A percentile compares a stretch with the other conserved stretches of the same genome.
These are phyloP conservation scores for Halcyon chelicuti DNA, from an alignment of 2,797 vertebrate species.

Conservation along the genomic window DNA sequence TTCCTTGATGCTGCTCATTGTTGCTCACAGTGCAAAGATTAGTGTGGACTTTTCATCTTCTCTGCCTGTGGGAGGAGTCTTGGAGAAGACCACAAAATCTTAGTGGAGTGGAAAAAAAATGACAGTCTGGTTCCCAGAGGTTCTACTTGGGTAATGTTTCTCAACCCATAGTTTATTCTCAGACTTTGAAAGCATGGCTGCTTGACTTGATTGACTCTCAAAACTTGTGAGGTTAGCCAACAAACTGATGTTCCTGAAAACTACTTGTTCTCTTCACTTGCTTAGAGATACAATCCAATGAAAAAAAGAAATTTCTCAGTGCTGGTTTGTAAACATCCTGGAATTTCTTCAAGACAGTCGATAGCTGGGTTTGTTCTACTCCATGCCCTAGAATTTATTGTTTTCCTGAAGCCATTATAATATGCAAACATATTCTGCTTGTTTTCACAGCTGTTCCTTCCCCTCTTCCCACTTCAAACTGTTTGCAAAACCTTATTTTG, in stretches of 20 bases:
- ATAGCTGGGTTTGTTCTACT: background rate
- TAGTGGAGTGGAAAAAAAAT: fast-evolving
- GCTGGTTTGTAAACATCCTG: background rate
- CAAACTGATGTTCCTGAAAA: background rate
- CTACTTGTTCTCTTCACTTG: background rate
- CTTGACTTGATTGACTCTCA: background rate
- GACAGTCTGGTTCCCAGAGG: background rate
- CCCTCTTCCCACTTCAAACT: background rate
- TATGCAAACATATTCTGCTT: background rate
- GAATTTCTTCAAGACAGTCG: background rate
- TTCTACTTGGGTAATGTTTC: background rate
- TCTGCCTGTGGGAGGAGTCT: background rate
- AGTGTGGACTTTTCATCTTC: background rate
- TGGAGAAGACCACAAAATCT: background rate
- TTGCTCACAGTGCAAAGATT: background rate
- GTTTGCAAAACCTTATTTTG: background rate
- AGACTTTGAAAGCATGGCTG: background rate
- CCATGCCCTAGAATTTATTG: background rate
- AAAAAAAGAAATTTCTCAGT: background rate
- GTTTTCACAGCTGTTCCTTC: background rate
- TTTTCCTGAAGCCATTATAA: background rate
- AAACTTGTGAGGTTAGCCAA: background rate
- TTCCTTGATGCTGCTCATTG: background rate
- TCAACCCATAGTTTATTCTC: background rate
- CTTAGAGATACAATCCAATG: background rate